Percentiles rank a stretch among this genome's conserved stretches.
Evolutionary conservation across 2,797 vertebrate species (phyloP).

Genomic region (Gila robusta): DNA sequence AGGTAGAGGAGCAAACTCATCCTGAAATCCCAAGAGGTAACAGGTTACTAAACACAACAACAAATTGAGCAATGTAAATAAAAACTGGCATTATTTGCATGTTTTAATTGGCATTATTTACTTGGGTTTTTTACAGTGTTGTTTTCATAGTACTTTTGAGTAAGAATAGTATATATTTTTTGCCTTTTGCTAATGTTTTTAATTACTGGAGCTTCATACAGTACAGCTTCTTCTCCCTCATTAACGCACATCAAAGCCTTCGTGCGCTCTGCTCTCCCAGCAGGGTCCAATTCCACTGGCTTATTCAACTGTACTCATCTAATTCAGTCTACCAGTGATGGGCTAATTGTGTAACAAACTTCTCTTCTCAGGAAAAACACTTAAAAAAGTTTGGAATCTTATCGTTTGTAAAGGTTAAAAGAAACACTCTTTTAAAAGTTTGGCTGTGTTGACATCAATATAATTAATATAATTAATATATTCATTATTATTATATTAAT

Average conservation of each 20-base stretch:
- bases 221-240: constrained; percentile 61
- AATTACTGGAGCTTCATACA: not conserved
- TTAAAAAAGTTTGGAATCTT: not conserved
- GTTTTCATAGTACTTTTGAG: not conserved
- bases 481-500: too few species aligned
- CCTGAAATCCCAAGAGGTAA: not conserved
- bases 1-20: not conserved
- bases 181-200: not conserved
- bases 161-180: not conserved
- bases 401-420: not conserved
- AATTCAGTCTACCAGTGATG: constrained; percentile 53
- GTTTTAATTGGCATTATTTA: not conserved
- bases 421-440: not conserved
- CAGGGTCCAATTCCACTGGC: constrained; percentile 70
- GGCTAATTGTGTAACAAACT: constrained; percentile 24
- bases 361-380: constrained; percentile 42
- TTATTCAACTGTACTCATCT: constrained; percentile 62
- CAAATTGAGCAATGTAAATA: not conserved
- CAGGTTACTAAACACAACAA: not conserved
- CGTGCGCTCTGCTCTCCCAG: constrained; percentile 67
- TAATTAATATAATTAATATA: not conserved
- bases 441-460: not conserved
- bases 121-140: not conserved
- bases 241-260: constrained; percentile 75
- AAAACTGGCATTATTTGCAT: not conserved